Base-by-base conservation (phyloP, 2,113 vertebrate genomes). In the Conger conger region DNA sequence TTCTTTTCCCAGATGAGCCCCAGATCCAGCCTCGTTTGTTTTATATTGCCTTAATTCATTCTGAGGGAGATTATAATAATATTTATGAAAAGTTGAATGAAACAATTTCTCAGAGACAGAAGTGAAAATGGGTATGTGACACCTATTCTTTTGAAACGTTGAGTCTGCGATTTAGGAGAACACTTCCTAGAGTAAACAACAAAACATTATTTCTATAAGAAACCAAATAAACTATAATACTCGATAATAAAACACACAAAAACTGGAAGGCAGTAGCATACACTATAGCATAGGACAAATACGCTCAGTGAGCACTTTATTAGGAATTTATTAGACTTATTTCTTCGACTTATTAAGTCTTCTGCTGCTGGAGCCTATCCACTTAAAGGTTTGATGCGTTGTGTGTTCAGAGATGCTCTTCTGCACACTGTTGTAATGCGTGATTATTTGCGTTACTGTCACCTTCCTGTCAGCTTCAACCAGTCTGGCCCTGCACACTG, bases 21-120 rank as follows among this genome's bases (percentile, higher is more conserved):
- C 23, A 60, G 60, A 79, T 33, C 30, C 83, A 79, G 77, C n/a
- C 53, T 37, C 35, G 27, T 57, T 53, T 57, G 5, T 27, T 68
- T 57, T 54, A 37, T 13, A 60, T 79, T 78, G 77, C 23, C 57
- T 45, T 84, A 60, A 42, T 33, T 73, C 68, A 73, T 73, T 30
- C n/a, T 73, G 68, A 73, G 68, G 27, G 68, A 73, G 27, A 73
- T 73, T 73, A 73, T 73, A 33, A 73, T 73, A 73, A 73, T 73
- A 13, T 73, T 73, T 73, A 73, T 73, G 27, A 73, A 73, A n/a
- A n/a, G n/a, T 73, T 73, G 68, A 73, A 73, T 73, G 68, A 33
- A 30, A 33, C 27, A 13, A 73, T 73, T 73, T 73, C 68, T 73
- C 68, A 30, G 68, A 33, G 68, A 73, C 23, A 30, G n/a, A 73